Evolutionary conservation across 2,113 vertebrate genomes (phyloP), one percentile per base, ranked within the genome.

Genomic region (Dendropsophus ebraccatus): DNA sequence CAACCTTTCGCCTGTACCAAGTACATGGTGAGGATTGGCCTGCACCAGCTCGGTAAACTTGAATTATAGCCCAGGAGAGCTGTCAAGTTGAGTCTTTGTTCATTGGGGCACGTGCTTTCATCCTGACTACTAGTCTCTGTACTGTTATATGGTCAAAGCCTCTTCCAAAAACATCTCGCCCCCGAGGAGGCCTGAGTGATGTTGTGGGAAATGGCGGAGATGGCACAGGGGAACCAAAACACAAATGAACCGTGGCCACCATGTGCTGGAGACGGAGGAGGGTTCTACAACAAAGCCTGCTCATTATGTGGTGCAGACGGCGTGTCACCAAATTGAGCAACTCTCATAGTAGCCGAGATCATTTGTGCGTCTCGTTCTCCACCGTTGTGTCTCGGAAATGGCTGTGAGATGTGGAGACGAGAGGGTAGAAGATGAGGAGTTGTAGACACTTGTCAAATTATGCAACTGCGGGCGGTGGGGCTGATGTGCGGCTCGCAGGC

Each of bases 81-180:
- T 80, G 84, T 86, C 76, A 86, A 72, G 47, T 81, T 86, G 65
- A 52, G 65, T 86, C 84, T 86, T 86, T 86, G 84, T 86, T 86
- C 65, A 4, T 21, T 21, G n/a, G 13, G 2, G 77, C 84, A 80
- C 84, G 65, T 80, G 84, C 28, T 6, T 1, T 8, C 13, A 5
- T 14, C 35, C 54, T 79, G 60, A 54, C n/a, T n/a, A n/a, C n/a
- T n/a, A n/a, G n/a, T n/a, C n/a, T n/a, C 60, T 65, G 28, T 65
- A 5, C 3, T 30, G 13, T 16, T 65, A 16, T 32, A 69, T 69
- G 65, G 7, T 30, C 65, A 35, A 19, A 35, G 32, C 62, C 25
- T 28, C 13, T 25, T 60, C 54, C 54, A 81, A 80, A 60, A n/a
- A 25, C n/a, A 30, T 28, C 37, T 13, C 37, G 65, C 30, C 58